Evolutionary conservation across 2,797 vertebrate genomes (phyloP).

Genomic region (Sebastes cheni): DNA sequence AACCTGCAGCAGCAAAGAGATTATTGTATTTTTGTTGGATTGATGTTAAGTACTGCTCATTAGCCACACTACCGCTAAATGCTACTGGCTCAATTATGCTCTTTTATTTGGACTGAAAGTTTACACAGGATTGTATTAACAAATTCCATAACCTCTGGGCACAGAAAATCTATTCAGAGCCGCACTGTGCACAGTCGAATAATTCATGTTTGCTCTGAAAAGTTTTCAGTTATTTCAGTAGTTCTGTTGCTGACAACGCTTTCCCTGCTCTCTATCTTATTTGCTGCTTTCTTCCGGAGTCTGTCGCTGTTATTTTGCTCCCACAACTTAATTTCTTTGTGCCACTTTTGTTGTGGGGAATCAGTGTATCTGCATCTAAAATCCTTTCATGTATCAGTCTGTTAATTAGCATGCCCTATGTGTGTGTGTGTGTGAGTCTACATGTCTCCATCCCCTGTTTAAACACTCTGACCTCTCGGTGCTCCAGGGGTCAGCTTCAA

Average conservation of each 20-base stretch:
- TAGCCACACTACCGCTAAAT: conserved; percentile 23
- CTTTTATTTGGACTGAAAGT: conserved; percentile 37
- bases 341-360: background rate
- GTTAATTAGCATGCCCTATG: conserved; percentile 59
- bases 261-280: background rate
- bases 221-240: background rate
- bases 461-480: conserved; percentile 72
- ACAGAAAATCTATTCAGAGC: background rate
- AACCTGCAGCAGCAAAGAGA: conserved; percentile 11
- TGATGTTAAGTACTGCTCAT: conserved; percentile 37
- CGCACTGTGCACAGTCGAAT: background rate
- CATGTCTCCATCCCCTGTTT: conserved; percentile 64
- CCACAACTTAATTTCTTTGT: background rate
- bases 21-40: conserved; percentile 32
- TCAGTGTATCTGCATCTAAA: background rate
- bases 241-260: background rate
- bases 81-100: conserved; percentile 12
- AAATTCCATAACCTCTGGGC: conserved; percentile 33
- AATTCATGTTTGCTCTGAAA: background rate
- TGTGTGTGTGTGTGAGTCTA: conserved; percentile 20
- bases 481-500: conserved; percentile 48
- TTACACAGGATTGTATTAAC: conserved; percentile 23
- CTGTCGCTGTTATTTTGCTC: background rate
- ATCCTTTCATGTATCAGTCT: conserved; percentile 36
- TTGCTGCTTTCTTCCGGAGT: background rate